Conservation (phyloP, 2,888 invertebrate genomes). For the Calameuta filiformis region DNA sequence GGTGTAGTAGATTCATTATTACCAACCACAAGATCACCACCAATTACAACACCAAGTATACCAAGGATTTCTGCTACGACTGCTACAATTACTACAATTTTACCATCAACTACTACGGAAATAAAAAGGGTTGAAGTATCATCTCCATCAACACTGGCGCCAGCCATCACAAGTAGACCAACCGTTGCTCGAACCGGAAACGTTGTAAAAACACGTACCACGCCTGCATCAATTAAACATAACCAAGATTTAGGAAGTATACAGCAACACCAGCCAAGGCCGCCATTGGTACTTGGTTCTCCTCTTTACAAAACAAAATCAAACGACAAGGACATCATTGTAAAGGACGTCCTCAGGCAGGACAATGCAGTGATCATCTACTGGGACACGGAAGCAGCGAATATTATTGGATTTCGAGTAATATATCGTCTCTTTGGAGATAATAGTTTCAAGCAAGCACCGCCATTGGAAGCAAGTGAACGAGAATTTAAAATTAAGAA, state of each 20-base stretch:
- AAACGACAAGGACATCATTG: constrained; percentile 83
- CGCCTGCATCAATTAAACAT: constrained; percentile 43
- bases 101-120: constrained; percentile 15
- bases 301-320: constrained; percentile 73
- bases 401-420: constrained; percentile 89
- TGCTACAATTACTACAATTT: constrained; percentile 41
- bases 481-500: constrained; percentile 93
- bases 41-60: constrained; percentile 51
- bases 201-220: constrained; percentile 58
- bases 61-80: constrained; percentile 49
- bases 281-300: constrained; percentile 79
- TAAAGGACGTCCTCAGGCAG: constrained; percentile 86
- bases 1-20: constrained; percentile 63
- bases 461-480: constrained; percentile 88
- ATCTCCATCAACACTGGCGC: constrained; percentile 28
- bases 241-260: constrained; percentile 38
- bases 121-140: constrained; percentile 19
- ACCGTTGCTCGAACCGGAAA: constrained; percentile 54
- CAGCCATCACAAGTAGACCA: constrained; percentile 35
- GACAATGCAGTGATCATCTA: constrained; percentile 90
- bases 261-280: constrained; percentile 70
- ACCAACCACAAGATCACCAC: constrained; percentile 54
- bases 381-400: constrained; percentile 90
- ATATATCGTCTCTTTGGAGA: constrained; percentile 91
- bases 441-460: constrained; percentile 89